Base-by-base conservation (phyloP, 2,113 vertebrate species). In the Eptesicus fuscus region DNA sequence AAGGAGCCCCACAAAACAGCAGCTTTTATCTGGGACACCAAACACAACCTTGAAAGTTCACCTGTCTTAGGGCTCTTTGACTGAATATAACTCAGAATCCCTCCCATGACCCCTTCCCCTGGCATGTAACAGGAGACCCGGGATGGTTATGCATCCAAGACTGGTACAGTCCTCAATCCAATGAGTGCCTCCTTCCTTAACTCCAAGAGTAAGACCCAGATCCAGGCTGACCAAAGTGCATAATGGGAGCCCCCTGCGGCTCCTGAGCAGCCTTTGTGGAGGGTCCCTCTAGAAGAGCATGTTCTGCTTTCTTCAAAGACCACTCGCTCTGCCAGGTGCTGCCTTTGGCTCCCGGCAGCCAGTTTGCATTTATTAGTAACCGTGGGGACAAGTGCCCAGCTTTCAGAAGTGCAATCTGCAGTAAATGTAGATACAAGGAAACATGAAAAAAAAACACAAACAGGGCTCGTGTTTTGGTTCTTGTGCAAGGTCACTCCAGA, bases 341-440 rank as follows among this genome's bases (percentile, higher is more conserved):
- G 40, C 35, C 79, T 32, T 74, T 59, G 76, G n/a, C 42, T 93
- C 67, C 80, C 42, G 9, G n/a, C 1, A 22, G 88, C 42, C 42
- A 12, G 59, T 76, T 93, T 95, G 40, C 56, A 42, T 96, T 87
- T 59, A 42, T 93, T 84, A 89, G 83, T 83, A 89, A 95, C 78
- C 47, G 71, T 67, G 69, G 63, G 77, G 35, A 93, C 65, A 51
- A 84, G 20, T 22, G 47, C 9, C 16, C 53, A n/a, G 6, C 47
- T 93, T 89, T 40, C 32, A 47, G 35, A 95, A 94, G 44, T 42
- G n/a, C 49, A 53, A 79, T 44, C 78, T 28, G 49, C 40, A 92
- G 23, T 84, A 70, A 53, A 84, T 87, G 83, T 76, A 92, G 79
- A 96, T 88, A 17, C 28, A 49, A 90, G 35, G 30, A 79, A 95